Percentiles rank a stretch among this genome's conserved stretches.
Evolutionary conservation across 2,797 vertebrate species (phyloP).

Genomic region (Podarcis siculus): DNA sequence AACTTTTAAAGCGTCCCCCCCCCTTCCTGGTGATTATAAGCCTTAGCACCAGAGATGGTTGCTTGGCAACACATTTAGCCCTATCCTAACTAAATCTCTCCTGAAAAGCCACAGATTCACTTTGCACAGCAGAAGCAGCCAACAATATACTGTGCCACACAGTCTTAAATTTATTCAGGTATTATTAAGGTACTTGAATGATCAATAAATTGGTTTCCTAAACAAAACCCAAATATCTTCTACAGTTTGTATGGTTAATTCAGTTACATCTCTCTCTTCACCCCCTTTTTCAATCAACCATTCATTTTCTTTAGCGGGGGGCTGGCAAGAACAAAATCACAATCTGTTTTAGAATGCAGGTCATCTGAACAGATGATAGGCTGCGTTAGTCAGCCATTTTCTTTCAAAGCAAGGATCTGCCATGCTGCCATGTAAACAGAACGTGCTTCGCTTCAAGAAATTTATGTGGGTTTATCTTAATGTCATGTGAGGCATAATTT

Average conservation of each 20-base stretch:
- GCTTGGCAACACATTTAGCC: constrained; percentile 37
- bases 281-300: not conserved
- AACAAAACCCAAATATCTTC: not conserved
- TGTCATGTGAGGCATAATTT: not conserved
- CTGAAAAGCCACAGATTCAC: constrained; percentile 19
- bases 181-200: not conserved
- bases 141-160: not conserved
- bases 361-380: not conserved
- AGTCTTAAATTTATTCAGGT: not conserved
- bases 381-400: not conserved
- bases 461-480: not conserved
- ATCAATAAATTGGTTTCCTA: not conserved
- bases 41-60: constrained; percentile 48
- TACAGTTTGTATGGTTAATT: not conserved
- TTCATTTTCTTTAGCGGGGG: not conserved
- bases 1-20: constrained; percentile 26
- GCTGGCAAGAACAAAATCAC: not conserved
- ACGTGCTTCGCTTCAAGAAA: not conserved
- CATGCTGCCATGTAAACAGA: not conserved
- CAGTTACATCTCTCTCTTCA: no score
- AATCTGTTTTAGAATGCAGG: not conserved
- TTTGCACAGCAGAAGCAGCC: constrained; percentile 14
- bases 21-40: constrained; percentile 7
- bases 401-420: not conserved
- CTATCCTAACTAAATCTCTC: not conserved